These are phyloP conservation scores for Rhinoptilus africanus DNA, from an alignment of 2,113 vertebrate genomes.

Conservation along the genomic window DNA sequence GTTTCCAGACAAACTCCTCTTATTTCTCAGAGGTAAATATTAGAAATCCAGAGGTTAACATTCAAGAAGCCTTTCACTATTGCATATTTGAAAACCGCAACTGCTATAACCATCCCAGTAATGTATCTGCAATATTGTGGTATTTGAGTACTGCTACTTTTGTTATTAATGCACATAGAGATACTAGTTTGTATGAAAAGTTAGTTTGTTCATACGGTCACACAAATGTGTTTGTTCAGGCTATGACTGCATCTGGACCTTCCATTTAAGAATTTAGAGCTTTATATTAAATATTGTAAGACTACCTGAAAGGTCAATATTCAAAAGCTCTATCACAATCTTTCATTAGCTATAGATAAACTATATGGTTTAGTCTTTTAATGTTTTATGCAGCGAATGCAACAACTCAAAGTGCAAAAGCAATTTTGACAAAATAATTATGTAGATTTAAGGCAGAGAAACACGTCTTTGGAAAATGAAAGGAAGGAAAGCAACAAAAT, in stretches of 20 bases:
- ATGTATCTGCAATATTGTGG: background rate
- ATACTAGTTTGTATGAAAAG: background rate
- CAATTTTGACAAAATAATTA: background rate
- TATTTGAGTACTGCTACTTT: background rate
- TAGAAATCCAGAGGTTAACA: background rate
- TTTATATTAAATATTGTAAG: background rate
- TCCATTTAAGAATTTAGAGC: background rate
- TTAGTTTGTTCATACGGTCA: background rate
- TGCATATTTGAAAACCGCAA: background rate
- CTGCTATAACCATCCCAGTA: background rate
- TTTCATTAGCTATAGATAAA: background rate
- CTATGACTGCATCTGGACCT: background rate
- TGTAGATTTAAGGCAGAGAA: background rate
- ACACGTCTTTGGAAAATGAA: background rate
- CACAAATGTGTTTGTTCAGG: background rate
- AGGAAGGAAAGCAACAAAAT: background rate
- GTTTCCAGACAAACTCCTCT: background rate
- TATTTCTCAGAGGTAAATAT: background rate
- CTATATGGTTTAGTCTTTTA: background rate
- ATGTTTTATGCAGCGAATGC: background rate
- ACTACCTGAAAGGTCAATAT: background rate
- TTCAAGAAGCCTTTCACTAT: background rate
- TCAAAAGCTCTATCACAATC: background rate
- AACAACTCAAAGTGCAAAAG: background rate
- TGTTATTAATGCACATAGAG: fast-evolving